Percentiles rank a stretch among this genome's conserved stretches.
phyloP scores from a whole-genome alignment of 2,888 invertebrate genomes.

The Hypselothyrea guttata region DNA sequence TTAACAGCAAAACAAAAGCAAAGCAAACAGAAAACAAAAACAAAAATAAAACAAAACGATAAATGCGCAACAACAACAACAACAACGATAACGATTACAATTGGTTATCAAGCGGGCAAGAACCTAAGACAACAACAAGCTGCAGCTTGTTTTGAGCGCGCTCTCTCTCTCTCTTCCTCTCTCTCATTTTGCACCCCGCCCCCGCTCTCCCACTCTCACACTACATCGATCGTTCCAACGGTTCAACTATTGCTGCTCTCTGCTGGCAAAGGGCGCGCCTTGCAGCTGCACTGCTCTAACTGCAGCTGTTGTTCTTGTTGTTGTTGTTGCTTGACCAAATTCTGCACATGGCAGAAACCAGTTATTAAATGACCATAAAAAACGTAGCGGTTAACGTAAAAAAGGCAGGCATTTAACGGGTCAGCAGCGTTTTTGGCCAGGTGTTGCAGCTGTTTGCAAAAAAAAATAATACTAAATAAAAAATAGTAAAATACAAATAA shows the following conservation, averaged over 20 bases:
- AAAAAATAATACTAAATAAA: too few relatives aligned
- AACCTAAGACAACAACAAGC: conserved; percentile 60
- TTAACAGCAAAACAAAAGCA: conserved; percentile 17
- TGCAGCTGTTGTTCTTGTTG: conserved; percentile 8
- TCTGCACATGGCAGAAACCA: conserved; percentile 39
- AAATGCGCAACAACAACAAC: conserved; percentile 16
- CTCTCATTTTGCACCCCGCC: neutral
- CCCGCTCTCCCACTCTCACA: conserved; percentile 3
- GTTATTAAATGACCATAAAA: conserved; percentile 30
- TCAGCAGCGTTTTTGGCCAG: conserved; percentile 31
- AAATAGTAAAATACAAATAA: too few relatives aligned
- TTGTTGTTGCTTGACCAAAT: conserved; percentile 28
- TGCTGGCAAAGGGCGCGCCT: conserved; percentile 16
- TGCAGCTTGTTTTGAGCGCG: conserved; percentile 4
- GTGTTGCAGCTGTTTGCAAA: conserved; percentile 29
- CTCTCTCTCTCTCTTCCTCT: conserved; percentile 1
- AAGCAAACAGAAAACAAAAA: conserved; percentile 6
- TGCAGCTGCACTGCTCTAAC: conserved; percentile 8
- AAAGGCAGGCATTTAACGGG: conserved; percentile 23
- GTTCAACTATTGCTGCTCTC: conserved; percentile 24
- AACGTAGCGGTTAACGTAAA: neutral
- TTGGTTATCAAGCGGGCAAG: conserved; percentile 33
- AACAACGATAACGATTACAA: conserved; percentile 38
- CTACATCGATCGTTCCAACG: conserved; percentile 47
- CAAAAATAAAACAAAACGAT: conserved; percentile 5